phyloP scores from a whole-genome alignment of 2,113 vertebrate species.

The Vidua chalybeata region DNA sequence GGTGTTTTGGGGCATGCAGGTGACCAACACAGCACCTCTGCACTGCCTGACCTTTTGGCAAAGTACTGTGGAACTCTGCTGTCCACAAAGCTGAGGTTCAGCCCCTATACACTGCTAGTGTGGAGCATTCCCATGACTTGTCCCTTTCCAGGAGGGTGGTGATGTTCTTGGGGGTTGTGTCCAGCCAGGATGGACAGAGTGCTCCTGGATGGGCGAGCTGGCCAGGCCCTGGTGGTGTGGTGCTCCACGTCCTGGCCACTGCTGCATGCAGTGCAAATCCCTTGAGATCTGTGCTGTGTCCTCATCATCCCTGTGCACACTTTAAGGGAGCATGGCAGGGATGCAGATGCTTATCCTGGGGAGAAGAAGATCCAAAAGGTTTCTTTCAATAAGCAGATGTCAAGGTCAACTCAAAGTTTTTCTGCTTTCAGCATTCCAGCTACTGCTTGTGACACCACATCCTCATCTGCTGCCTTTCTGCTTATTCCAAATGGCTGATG shows the following conservation, averaged over 20 bases:
- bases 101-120: fast-evolving
- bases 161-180: not conserved
- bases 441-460: not conserved
- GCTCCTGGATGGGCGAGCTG: not conserved
- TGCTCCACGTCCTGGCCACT: not conserved
- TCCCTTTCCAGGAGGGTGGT: not conserved
- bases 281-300: not conserved
- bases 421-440: not conserved
- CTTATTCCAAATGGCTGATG: not conserved
- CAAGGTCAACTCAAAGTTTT: not conserved
- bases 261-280: not conserved
- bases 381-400: not conserved
- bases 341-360: not conserved
- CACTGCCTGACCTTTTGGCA: not conserved
- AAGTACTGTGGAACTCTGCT: not conserved
- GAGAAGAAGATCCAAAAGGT: not conserved
- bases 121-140: not conserved
- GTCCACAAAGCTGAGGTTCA: not conserved
- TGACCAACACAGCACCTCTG: not conserved
- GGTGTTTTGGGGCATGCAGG: not conserved
- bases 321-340: not conserved
- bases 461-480: not conserved
- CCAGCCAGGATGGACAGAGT: not conserved
- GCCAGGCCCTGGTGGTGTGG: not conserved
- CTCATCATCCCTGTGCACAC: fast-evolving